Evolutionary conservation across 2,797 vertebrate species (phyloP).

Genomic region (Pogonophryne albipinna): DNA sequence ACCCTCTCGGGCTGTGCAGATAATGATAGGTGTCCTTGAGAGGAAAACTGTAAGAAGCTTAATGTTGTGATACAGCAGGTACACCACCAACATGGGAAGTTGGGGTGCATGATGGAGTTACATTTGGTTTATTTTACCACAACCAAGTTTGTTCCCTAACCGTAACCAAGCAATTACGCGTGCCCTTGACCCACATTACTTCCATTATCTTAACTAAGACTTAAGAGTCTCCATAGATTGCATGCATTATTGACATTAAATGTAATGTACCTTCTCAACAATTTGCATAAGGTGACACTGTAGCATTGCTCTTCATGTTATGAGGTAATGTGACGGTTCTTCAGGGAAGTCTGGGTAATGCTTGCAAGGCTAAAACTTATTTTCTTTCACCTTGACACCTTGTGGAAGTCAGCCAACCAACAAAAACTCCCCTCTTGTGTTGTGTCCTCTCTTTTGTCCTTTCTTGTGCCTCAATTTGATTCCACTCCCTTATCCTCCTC

Average conservation of each 20-base stretch:
- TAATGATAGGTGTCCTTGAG: conserved; percentile 6
- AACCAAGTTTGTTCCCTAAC: background rate
- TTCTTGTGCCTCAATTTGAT: background rate
- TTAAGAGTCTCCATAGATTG: background rate
- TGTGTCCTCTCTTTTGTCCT: conserved; percentile 25
- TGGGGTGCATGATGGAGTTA: background rate
- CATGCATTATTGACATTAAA: background rate
- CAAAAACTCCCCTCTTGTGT: background rate
- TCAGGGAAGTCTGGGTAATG: background rate
- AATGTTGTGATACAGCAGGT: background rate
- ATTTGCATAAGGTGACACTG: background rate
- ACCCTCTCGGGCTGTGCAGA: background rate
- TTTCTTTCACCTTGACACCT: conserved; percentile 21
- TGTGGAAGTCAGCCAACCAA: conserved; percentile 31
- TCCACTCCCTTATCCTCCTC: background rate
- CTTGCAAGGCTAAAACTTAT: conserved; percentile 14
- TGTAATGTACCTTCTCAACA: background rate
- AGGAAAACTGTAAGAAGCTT: background rate
- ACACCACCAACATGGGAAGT: background rate
- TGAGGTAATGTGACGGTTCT: background rate
- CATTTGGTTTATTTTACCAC: background rate
- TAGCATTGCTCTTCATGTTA: background rate
- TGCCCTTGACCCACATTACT: background rate
- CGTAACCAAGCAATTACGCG: background rate
- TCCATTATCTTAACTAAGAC: background rate